Evolutionary conservation across 2,113 vertebrate genomes (phyloP), one percentile per base, ranked within the genome.

Genomic region (Atlantisia rogersi): DNA sequence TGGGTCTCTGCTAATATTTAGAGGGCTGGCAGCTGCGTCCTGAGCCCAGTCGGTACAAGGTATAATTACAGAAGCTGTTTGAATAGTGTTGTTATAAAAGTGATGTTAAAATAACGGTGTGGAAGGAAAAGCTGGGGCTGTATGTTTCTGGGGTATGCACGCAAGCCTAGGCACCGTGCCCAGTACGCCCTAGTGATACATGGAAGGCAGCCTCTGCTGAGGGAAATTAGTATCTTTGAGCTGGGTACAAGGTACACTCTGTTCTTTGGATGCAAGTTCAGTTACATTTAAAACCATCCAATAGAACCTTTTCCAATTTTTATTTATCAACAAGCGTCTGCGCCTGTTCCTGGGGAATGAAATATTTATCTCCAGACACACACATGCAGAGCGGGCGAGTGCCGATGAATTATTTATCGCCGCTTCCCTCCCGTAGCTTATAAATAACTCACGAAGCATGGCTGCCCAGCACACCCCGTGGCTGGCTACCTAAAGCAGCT

Each of bases 221-320:
- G 80, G 62, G 53, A 97, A 97, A 95, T 84, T 73, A 97, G 88
- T 83, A 88, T 96, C 86, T 97, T 71, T 73, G 60, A 80, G 85
- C 89, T 26, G 53, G 22, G 71, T 82, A 52, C 90, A 94, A 82
- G 86, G 95, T 89, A 97, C 95, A 85, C 50, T 14, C 20, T 71
- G 58, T 96, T 95, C 95, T 95, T 86, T 5, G n/a, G 59, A 77
- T 90, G 82, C 78, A 62, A 90, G 42, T 39, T 40, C 60, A 65
- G 24, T 87, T 79, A 55, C 50, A 73, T 92, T 88, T 91, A 81
- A 86, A 90, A 89, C 79, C 59, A 81, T 58, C 55, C 44, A 48
- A 71, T 26, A 63, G 91, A 95, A 86, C 22, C 10, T 64, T 88
- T 90, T 80, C 94, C 77, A 79, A 82, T 94, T 94, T 97, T 96